phyloP scores from a whole-genome alignment of 1,140 invertebrate genomes.

The Zelostemma sp. region DNA sequence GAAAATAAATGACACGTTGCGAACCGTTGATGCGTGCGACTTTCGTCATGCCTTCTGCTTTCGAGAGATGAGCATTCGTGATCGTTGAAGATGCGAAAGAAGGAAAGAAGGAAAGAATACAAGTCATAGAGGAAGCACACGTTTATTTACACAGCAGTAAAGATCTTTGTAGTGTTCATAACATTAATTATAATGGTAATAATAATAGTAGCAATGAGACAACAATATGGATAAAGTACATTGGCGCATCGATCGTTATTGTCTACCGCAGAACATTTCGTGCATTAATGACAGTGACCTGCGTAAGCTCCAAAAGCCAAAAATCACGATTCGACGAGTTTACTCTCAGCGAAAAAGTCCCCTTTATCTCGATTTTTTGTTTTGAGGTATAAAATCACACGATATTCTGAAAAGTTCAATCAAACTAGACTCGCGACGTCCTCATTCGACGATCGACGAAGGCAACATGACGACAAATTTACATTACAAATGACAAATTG shows the following conservation, averaged over 20 bases:
- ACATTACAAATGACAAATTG: slow-evolving; percentile 6
- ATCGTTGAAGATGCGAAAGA: slow-evolving; percentile 14
- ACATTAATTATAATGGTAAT: slow-evolving; percentile 37
- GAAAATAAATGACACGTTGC: neutral
- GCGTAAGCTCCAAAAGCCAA: slow-evolving; percentile 43
- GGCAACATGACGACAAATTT: slow-evolving; percentile 11
- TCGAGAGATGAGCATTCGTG: too few relatives aligned
- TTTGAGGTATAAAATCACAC: slow-evolving; percentile 14
- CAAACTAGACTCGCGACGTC: slow-evolving; percentile 23
- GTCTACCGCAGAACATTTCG: slow-evolving; percentile 43
- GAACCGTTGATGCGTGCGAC: slow-evolving; percentile 1
- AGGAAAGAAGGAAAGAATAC: slow-evolving; percentile 34
- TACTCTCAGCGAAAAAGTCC: neutral
- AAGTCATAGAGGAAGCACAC: slow-evolving; percentile 64
- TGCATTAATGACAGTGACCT: slow-evolving; percentile 46
- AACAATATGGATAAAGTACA: slow-evolving; percentile 50
- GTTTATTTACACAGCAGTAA: slow-evolving; percentile 65
- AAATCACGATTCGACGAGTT: slow-evolving; percentile 16
- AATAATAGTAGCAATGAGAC: slow-evolving; percentile 50
- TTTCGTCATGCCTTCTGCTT: slow-evolving; percentile 13
- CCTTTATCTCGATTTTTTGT: neutral
- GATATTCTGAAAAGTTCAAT: neutral
- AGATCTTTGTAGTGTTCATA: slow-evolving; percentile 38
- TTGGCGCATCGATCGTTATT: slow-evolving; percentile 46
- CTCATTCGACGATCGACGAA: slow-evolving; percentile 15